Percentiles rank a stretch among this genome's conserved stretches.
phyloP scores from a whole-genome alignment of 2,888 invertebrate genomes.

The Mantis religiosa region DNA sequence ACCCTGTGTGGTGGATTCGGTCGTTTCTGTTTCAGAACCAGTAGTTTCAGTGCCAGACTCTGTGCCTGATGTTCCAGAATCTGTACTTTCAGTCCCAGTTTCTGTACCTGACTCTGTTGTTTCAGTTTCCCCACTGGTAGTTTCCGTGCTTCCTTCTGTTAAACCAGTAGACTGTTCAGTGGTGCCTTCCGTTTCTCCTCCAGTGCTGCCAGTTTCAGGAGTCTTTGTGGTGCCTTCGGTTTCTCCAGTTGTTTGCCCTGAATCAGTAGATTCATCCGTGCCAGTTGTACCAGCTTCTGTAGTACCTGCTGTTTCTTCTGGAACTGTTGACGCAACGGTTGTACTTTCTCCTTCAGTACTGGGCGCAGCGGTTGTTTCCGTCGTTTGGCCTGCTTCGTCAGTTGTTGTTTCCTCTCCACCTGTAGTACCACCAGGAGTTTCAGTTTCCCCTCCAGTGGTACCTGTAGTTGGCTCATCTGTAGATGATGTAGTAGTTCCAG shows the following conservation, averaged over 20 bases:
- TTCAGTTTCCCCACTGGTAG: conserved; percentile 23
- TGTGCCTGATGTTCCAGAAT: conserved; percentile 21
- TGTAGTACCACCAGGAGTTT: not conserved
- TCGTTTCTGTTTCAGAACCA: conserved; percentile 30
- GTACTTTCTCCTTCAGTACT: not conserved
- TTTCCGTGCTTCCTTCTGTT: conserved; percentile 22
- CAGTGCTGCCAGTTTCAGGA: conserved; percentile 1
- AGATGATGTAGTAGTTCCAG: conserved; percentile 13
- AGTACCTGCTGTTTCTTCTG: conserved; percentile 4
- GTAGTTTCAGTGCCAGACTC: conserved; percentile 31
- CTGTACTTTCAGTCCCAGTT: conserved; percentile 28
- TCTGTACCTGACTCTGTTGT: conserved; percentile 29
- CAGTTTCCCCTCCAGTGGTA: not conserved
- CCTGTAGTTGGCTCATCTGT: not conserved
- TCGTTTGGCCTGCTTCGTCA: not conserved
- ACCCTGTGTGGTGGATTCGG: conserved; percentile 21
- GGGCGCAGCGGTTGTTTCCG: not conserved
- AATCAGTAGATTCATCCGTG: conserved; percentile 32
- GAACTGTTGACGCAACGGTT: not conserved
- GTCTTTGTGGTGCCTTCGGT: conserved; percentile 24
- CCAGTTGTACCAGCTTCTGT: conserved; percentile 24
- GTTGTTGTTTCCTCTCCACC: not conserved
- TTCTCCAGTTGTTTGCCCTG: conserved; percentile 27
- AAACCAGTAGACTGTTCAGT: conserved; percentile 14
- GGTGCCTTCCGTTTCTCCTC: not conserved